Evolutionary conservation across 2,113 vertebrate species (phyloP).

Genomic region (Percopsis transmontana): DNA sequence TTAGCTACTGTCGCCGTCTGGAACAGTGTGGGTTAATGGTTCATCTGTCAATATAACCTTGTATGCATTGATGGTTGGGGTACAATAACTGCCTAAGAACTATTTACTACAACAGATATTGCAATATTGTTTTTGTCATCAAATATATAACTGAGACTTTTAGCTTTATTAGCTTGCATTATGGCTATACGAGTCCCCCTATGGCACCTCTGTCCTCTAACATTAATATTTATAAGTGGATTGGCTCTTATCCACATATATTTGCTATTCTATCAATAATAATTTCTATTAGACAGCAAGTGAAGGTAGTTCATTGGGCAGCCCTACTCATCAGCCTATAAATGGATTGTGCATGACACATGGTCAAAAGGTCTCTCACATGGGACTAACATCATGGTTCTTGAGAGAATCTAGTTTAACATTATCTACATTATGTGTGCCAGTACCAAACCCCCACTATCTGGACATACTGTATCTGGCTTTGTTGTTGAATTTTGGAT

Average conservation of each 20-base stretch:
- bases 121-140: conserved; percentile 23
- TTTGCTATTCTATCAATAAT: conserved; percentile 43
- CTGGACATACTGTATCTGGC: not conserved
- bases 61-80: conserved; percentile 39
- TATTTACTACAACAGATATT: conserved; percentile 15
- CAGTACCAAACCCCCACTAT: conserved; percentile 3
- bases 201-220: not conserved
- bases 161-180: conserved; percentile 32
- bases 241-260: conserved; percentile 35
- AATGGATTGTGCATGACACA: conserved; percentile 45
- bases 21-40: conserved; percentile 32
- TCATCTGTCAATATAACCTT: conserved; percentile 35
- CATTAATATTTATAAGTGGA: conserved; percentile 37
- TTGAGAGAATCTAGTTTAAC: conserved; percentile 19
- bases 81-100: conserved; percentile 15
- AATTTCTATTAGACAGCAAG: conserved; percentile 41
- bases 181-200: conserved; percentile 18
- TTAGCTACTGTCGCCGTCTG: conserved; percentile 30
- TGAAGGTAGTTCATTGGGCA: conserved; percentile 52
- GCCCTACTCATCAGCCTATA: conserved; percentile 31
- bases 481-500: not conserved
- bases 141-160: conserved; percentile 33
- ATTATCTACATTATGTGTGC: conserved; percentile 37
- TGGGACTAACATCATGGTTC: not conserved
- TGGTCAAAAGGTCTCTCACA: conserved; percentile 29